phyloP scores from a whole-genome alignment of 2,888 invertebrate species.

The Drosophila borborema region DNA sequence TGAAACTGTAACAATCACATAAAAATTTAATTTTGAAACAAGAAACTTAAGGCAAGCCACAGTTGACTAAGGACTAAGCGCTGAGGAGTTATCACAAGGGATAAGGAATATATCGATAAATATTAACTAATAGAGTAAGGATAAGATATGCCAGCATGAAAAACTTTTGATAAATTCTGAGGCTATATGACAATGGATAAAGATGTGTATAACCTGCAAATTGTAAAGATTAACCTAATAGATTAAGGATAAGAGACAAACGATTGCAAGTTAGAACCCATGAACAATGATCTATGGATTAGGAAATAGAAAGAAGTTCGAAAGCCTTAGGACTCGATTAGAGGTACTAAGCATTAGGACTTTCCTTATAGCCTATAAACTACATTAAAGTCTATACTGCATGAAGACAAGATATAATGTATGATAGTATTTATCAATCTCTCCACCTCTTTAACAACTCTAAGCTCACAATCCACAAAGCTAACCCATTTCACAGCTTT shows the following conservation, averaged over 20 bases:
- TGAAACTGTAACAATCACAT: not conserved
- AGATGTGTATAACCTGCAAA: not conserved
- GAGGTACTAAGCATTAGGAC: too few species aligned
- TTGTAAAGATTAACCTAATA: too few species aligned
- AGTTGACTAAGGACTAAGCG: not conserved
- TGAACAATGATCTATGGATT: too few species aligned
- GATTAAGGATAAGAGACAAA: not conserved
- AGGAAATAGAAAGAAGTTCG: too few species aligned
- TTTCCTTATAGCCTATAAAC: too few species aligned
- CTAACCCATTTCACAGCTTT: not conserved
- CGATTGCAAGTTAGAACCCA: not conserved
- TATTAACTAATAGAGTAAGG: too few species aligned
- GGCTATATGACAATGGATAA: not conserved
- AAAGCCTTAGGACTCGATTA: too few species aligned
- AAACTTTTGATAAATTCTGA: not conserved
- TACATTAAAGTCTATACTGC: too few species aligned
- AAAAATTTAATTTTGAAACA: not conserved
- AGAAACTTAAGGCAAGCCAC: not conserved
- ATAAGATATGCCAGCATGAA: too few species aligned
- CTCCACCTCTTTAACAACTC: not conserved
- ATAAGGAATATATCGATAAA: too few species aligned
- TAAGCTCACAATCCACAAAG: not conserved
- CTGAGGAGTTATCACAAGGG: not conserved
- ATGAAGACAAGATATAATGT: too few species aligned
- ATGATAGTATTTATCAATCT: not conserved